A percentile compares a stretch with the other conserved stretches of the same genome.
Evolutionary conservation across 2,797 vertebrate species (phyloP).

Genomic region (Takifugu ocellatus): DNA sequence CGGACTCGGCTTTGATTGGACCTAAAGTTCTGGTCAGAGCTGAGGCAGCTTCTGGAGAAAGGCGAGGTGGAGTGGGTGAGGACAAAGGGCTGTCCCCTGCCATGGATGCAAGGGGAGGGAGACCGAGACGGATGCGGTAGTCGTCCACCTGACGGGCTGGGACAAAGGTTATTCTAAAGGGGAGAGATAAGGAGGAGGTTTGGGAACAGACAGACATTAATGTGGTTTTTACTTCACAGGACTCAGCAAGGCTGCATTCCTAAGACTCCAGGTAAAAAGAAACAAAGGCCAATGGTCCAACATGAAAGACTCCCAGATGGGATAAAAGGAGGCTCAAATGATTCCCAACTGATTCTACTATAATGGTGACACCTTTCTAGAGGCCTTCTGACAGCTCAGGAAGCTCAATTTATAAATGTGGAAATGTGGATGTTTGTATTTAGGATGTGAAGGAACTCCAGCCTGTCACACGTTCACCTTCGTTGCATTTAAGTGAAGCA

Average conservation of each 20-base stretch:
- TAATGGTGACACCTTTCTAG: background rate
- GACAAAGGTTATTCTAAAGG: slow-evolving; percentile 85
- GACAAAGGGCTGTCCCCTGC: slow-evolving; percentile 45
- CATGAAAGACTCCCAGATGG: slow-evolving; percentile 16
- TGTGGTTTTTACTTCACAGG: background rate
- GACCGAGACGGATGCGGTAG: slow-evolving; percentile 74
- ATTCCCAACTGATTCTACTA: too few relatives aligned
- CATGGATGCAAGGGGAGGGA: slow-evolving; percentile 69
- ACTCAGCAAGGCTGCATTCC: slow-evolving; percentile 5
- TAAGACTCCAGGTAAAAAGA: slow-evolving; percentile 13
- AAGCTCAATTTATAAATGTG: too few relatives aligned
- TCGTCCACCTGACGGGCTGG: slow-evolving; percentile 82
- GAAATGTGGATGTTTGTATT: too few relatives aligned
- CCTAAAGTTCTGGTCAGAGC: slow-evolving; percentile 9
- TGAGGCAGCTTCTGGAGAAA: slow-evolving; percentile 41
- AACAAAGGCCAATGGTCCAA: slow-evolving; percentile 5
- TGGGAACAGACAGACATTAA: slow-evolving; percentile 10
- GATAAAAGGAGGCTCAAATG: background rate
- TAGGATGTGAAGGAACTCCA: slow-evolving; percentile 15
- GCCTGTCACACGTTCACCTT: background rate
- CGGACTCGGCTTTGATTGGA: slow-evolving; percentile 13
- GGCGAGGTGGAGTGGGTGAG: slow-evolving; percentile 42
- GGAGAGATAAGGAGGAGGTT: background rate
- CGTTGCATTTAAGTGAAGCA: slow-evolving; percentile 27
- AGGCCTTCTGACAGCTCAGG: too few relatives aligned